Conservation (phyloP, 2,113 vertebrate species). For the Heterocephalus glaber region DNA sequence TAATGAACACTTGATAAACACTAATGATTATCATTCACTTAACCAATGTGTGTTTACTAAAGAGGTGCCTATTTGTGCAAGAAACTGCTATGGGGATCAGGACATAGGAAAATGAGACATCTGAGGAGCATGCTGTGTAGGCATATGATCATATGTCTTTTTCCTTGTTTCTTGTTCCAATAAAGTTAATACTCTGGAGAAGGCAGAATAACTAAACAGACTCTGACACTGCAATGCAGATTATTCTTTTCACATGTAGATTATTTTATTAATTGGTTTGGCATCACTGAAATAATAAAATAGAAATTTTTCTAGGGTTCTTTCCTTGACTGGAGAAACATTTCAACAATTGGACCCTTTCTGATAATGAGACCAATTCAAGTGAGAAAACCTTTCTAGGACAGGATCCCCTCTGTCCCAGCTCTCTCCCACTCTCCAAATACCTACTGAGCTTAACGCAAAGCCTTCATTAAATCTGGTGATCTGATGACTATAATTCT, state of each 20-base stretch:
- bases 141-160: background rate
- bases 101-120: background rate
- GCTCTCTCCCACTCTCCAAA: background rate
- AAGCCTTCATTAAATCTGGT: background rate
- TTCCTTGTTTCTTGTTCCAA: background rate
- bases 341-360: background rate
- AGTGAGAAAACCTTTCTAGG: slow-evolving; percentile 23
- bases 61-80: background rate
- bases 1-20: background rate
- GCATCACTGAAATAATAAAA: background rate
- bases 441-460: background rate
- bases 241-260: background rate
- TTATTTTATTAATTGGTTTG: slow-evolving; percentile 18
- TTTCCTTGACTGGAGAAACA: slow-evolving; percentile 18
- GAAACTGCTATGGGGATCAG: background rate
- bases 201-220: background rate
- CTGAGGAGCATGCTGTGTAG: background rate
- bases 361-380: background rate
- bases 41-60: slow-evolving; percentile 31
- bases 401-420: background rate
- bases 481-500: background rate
- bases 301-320: background rate
- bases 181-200: background rate
- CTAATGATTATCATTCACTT: slow-evolving; percentile 1
- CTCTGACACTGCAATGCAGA: background rate